phyloP scores from a whole-genome alignment of 2,888 invertebrate species.

The Sphinx pinastri region DNA sequence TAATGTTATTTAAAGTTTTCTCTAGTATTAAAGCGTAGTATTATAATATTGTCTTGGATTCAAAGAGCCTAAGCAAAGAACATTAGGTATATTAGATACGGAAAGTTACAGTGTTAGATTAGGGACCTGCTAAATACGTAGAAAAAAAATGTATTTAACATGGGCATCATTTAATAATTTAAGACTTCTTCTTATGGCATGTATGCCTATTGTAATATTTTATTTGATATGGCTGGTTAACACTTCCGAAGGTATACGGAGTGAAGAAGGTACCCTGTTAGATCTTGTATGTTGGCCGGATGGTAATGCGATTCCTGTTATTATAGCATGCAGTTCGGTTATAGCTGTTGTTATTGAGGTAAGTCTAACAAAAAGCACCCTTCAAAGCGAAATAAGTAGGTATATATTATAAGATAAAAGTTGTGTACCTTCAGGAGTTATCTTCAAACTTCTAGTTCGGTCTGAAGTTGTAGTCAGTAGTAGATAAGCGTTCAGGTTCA shows the following conservation, averaged over 20 bases:
- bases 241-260: constrained; percentile 74
- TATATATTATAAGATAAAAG: too few species aligned
- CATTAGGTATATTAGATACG: too few species aligned
- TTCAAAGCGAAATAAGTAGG: too few species aligned
- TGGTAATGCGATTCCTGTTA: constrained; percentile 77
- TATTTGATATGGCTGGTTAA: constrained; percentile 77
- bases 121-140: neutral
- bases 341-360: constrained; percentile 77
- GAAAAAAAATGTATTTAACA: constrained; percentile 60
- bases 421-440: too few species aligned
- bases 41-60: too few species aligned
- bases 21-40: too few species aligned
- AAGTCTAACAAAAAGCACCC: constrained; percentile 19
- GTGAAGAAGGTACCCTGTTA: constrained; percentile 73
- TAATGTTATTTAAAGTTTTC: too few species aligned
- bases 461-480: too few species aligned
- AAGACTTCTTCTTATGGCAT: constrained; percentile 75
- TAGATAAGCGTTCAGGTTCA: too few species aligned
- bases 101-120: too few species aligned
- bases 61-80: too few species aligned
- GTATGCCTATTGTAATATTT: constrained; percentile 76
- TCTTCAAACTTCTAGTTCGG: too few species aligned
- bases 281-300: constrained; percentile 80
- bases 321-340: constrained; percentile 70
- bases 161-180: constrained; percentile 79